phyloP scores from a whole-genome alignment of 2,888 invertebrate species.

The Parelbella ahira region DNA sequence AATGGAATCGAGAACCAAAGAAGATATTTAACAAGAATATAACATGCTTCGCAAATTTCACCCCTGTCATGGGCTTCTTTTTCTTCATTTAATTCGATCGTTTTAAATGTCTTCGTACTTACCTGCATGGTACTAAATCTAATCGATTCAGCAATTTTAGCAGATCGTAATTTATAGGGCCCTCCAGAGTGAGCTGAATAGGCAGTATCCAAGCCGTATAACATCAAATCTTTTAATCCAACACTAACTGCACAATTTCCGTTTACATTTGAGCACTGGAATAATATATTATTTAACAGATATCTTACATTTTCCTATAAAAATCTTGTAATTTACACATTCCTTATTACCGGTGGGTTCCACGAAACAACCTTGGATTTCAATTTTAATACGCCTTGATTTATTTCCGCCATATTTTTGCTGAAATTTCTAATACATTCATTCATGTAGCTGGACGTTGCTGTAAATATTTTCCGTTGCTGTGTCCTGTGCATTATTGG shows the following conservation, averaged over 20 bases:
- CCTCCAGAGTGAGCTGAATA: slow-evolving; percentile 55
- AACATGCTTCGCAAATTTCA: no score
- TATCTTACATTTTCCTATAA: no score
- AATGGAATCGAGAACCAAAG: no score
- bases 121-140: slow-evolving; percentile 40
- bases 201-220: slow-evolving; percentile 53
- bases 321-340: no score
- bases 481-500: slow-evolving; percentile 40
- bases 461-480: slow-evolving; percentile 41
- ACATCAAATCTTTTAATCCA: slow-evolving; percentile 30
- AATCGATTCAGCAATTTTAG: slow-evolving; percentile 43
- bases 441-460: slow-evolving; percentile 31
- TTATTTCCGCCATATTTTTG: slow-evolving; percentile 32
- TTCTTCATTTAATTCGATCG: no score
- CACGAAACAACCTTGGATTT: slow-evolving; percentile 34
- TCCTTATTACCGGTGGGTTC: slow-evolving; percentile 42
- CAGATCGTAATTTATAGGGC: slow-evolving; percentile 36
- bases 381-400: slow-evolving; percentile 35
- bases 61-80: no score
- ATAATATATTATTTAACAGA: not conserved
- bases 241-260: not conserved
- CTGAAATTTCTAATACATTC: slow-evolving; percentile 38
- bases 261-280: slow-evolving; percentile 2
- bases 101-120: slow-evolving; percentile 9
- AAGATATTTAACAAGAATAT: no score